A percentile compares a stretch with the other conserved stretches of the same genome.
Conservation (phyloP, 2,113 vertebrate genomes). For the Colaptes auratus region DNA sequence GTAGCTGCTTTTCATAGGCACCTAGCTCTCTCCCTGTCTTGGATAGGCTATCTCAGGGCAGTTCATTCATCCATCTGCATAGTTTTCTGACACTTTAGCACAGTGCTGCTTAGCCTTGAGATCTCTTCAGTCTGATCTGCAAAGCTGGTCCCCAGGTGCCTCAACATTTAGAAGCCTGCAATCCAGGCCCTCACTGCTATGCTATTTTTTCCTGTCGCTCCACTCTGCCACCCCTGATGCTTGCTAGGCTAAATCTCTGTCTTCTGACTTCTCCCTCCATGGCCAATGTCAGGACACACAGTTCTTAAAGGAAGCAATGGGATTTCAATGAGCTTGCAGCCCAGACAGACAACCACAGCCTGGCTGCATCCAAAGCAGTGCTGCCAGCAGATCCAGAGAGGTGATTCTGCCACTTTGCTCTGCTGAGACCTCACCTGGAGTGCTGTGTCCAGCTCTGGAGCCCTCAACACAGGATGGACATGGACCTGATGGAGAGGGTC, state of each 20-base stretch:
- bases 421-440: too few relatives aligned
- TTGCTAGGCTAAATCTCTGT: neutral
- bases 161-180: neutral
- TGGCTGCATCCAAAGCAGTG: too few relatives aligned
- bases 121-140: neutral
- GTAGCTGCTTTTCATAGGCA: neutral
- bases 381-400: too few relatives aligned
- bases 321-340: neutral
- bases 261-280: neutral
- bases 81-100: neutral
- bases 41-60: neutral
- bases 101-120: neutral
- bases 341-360: too few relatives aligned
- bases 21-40: neutral
- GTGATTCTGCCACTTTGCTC: too few relatives aligned
- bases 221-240: neutral
- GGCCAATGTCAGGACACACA: neutral
- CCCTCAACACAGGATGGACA: too few relatives aligned
- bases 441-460: too few relatives aligned
- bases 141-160: neutral
- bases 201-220: neutral
- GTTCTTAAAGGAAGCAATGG: neutral
- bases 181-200: accelerated
- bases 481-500: too few relatives aligned
- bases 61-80: neutral